Percentiles rank a stretch among this genome's conserved stretches.
Conservation (phyloP, 2,797 vertebrate genomes). For the Hyperoplus immaculatus region DNA sequence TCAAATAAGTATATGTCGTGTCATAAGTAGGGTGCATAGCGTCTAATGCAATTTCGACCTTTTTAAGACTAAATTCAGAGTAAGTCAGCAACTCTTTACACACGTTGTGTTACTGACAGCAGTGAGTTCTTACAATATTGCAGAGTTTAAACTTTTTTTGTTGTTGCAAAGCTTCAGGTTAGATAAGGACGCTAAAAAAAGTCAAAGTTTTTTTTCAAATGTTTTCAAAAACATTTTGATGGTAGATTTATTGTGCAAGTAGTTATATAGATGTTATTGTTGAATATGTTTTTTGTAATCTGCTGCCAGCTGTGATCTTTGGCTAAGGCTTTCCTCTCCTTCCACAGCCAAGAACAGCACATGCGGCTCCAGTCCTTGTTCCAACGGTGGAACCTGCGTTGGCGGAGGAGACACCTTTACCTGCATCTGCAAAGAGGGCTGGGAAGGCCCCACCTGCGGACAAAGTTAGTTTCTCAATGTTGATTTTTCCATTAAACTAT, state of each 20-base stretch:
- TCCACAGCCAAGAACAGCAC: constrained; percentile 93
- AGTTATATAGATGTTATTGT: not conserved
- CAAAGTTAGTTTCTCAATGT: constrained; percentile 88
- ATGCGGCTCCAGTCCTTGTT: constrained; percentile 93
- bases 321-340: constrained; percentile 27
- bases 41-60: not conserved
- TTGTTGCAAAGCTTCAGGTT: not conserved
- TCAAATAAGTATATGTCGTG: not conserved
- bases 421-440: constrained; percentile 98
- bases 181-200: not conserved
- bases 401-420: constrained; percentile 95
- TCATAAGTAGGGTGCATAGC: not conserved
- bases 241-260: not conserved
- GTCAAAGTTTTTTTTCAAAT: not conserved
- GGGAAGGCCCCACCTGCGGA: constrained; percentile 95
- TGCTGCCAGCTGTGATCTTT: constrained; percentile 20
- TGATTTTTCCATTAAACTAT: not conserved
- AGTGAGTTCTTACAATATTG: not conserved
- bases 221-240: not conserved
- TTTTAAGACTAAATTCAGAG: not conserved
- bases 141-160: too few species aligned
- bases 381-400: constrained; percentile 95
- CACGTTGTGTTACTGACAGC: not conserved
- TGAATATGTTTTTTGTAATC: not conserved
- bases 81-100: not conserved